Evolutionary conservation across 2,113 vertebrate genomes (phyloP).

Genomic region (Felis catus): DNA sequence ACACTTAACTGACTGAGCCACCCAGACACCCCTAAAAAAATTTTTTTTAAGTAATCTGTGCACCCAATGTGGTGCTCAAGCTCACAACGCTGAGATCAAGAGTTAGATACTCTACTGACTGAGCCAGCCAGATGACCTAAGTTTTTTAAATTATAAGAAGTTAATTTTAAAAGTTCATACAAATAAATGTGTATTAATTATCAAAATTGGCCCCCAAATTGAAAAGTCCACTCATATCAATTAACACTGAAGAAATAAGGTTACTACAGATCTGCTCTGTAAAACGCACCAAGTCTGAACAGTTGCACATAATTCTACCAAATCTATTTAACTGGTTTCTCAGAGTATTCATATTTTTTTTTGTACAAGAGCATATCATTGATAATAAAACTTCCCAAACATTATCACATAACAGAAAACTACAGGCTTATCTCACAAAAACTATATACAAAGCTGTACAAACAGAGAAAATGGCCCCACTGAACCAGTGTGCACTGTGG

Average conservation of each 20-base stretch:
- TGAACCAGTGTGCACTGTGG: too few relatives aligned
- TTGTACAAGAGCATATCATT: not conserved
- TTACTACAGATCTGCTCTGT: not conserved
- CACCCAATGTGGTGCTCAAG: not conserved
- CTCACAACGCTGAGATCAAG: not conserved
- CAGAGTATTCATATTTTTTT: not conserved
- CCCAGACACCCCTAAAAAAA: too few relatives aligned
- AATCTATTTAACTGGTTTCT: not conserved
- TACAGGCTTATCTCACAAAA: not conserved
- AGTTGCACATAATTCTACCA: not conserved
- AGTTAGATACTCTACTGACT: not conserved
- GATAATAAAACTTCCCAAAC: not conserved
- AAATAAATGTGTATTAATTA: not conserved
- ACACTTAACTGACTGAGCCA: too few relatives aligned
- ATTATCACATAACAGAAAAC: not conserved
- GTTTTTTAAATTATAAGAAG: not conserved
- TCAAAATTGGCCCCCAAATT: not conserved
- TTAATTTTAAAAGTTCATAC: not conserved
- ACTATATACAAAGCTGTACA: not conserved
- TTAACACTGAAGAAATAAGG: constrained; percentile 7
- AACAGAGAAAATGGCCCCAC: not conserved
- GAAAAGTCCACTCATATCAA: not conserved
- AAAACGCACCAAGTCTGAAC: not conserved
- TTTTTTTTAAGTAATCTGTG: not conserved
- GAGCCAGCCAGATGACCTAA: not conserved